phyloP scores from a whole-genome alignment of 2,797 vertebrate genomes.

The Emys orbicularis region DNA sequence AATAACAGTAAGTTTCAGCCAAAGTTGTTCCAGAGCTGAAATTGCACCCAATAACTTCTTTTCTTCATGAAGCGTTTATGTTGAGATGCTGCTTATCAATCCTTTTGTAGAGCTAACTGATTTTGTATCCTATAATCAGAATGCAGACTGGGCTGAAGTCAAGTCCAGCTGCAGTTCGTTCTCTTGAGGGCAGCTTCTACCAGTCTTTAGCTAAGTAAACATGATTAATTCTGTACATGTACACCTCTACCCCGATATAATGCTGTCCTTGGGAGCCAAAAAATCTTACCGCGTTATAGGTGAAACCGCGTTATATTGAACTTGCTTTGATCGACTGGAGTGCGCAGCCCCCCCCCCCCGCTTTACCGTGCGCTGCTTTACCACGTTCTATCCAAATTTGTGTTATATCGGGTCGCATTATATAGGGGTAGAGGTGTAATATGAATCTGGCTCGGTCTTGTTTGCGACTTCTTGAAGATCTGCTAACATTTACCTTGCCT shows the following conservation, averaged over 20 bases:
- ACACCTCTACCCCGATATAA: too few relatives aligned
- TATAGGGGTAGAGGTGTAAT: not conserved
- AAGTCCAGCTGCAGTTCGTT: not conserved
- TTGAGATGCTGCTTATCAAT: not conserved
- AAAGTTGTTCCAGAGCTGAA: fast-evolving
- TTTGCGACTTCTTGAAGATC: not conserved
- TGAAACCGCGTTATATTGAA: too few relatives aligned
- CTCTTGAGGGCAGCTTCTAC: not conserved
- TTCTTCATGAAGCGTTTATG: fast-evolving
- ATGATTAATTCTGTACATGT: fast-evolving
- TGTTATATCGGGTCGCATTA: too few relatives aligned
- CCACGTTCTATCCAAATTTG: too few relatives aligned
- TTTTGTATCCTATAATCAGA: not conserved
- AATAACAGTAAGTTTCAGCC: fast-evolving
- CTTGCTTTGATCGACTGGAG: too few relatives aligned
- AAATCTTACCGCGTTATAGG: too few relatives aligned
- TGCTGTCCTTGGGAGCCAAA: too few relatives aligned
- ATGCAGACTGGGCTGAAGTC: not conserved
- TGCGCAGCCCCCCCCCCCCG: too few relatives aligned
- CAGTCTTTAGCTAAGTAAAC: not conserved
- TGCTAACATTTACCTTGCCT: not conserved
- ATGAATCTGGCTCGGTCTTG: not conserved
- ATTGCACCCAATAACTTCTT: fast-evolving
- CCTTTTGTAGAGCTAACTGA: not conserved
- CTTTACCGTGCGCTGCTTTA: too few relatives aligned